Percentiles rank a stretch among this genome's conserved stretches.
These are phyloP conservation scores for Ennomos quercinarius DNA, from an alignment of 2,888 invertebrate species.

Conservation along the genomic window DNA sequence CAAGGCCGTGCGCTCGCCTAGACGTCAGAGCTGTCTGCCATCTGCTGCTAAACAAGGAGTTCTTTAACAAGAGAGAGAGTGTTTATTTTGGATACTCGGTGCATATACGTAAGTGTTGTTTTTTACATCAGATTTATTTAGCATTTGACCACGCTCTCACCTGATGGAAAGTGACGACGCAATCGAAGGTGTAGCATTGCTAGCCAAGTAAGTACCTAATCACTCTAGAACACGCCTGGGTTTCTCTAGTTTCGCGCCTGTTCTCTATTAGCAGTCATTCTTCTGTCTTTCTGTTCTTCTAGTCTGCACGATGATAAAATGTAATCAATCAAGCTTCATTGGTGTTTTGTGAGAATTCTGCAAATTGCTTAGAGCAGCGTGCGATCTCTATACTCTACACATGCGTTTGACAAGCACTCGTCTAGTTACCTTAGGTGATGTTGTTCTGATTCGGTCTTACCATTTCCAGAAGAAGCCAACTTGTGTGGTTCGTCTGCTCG, in stretches of 20 bases:
- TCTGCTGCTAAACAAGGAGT: conserved; percentile 53
- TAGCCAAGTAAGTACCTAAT: no score
- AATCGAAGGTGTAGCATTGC: no score
- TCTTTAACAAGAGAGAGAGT: conserved; percentile 52
- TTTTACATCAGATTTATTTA: no score
- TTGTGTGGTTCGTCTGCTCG: conserved; percentile 88
- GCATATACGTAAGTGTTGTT: conserved; percentile 62
- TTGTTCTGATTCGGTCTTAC: not conserved
- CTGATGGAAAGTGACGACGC: no score
- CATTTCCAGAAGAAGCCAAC: conserved; percentile 81
- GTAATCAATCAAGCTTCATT: no score
- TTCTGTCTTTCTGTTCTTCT: no score
- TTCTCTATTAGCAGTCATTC: not conserved
- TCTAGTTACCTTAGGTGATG: not conserved
- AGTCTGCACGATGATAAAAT: no score
- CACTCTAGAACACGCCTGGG: no score
- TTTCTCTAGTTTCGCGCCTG: not conserved
- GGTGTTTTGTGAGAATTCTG: no score
- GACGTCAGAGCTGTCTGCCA: conserved; percentile 56
- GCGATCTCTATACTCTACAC: no score
- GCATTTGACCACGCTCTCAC: no score
- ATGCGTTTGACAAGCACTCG: not conserved
- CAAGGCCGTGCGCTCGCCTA: conserved; percentile 58
- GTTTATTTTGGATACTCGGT: conserved; percentile 54
- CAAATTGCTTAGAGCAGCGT: no score